phyloP scores from a whole-genome alignment of 2,797 vertebrate species.

The Catamblyrhynchus diadema region DNA sequence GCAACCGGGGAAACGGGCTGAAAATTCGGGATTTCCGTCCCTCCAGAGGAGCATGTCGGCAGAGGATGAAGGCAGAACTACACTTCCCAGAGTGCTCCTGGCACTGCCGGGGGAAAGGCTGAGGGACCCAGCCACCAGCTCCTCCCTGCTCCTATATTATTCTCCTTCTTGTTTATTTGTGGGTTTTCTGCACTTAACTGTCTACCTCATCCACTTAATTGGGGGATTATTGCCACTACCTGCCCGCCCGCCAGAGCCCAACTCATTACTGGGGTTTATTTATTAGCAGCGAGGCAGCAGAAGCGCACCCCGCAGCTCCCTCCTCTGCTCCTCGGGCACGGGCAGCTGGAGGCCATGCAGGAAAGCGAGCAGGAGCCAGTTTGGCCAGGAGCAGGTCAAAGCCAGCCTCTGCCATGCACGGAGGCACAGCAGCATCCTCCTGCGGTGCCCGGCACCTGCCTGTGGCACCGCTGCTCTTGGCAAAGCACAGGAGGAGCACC shows the following conservation, averaged over 20 bases:
- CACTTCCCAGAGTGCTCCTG: conserved; percentile 62
- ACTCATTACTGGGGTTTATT: conserved; percentile 44
- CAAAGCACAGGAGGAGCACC: background rate
- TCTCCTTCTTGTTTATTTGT: conserved; percentile 54
- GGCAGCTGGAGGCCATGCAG: background rate
- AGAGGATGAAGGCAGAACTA: conserved; percentile 29
- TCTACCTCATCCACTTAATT: conserved; percentile 50
- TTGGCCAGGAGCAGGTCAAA: background rate
- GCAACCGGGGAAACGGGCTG: accelerated
- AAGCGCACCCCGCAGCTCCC: background rate
- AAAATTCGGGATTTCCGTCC: background rate
- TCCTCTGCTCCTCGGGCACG: background rate
- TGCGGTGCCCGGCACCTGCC: background rate
- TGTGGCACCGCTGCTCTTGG: background rate
- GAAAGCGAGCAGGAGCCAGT: background rate
- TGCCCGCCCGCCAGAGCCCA: background rate
- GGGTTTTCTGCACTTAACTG: conserved; percentile 59
- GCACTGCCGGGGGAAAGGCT: background rate
- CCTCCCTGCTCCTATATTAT: conserved; percentile 51
- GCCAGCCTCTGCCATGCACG: background rate
- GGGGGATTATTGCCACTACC: conserved; percentile 50
- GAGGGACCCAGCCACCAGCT: conserved; percentile 1
- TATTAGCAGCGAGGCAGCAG: conserved; percentile 21
- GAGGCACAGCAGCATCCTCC: background rate
- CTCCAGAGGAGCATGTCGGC: background rate